Conservation (phyloP, 2,888 invertebrate genomes). For the Achlya flavicornis region DNA sequence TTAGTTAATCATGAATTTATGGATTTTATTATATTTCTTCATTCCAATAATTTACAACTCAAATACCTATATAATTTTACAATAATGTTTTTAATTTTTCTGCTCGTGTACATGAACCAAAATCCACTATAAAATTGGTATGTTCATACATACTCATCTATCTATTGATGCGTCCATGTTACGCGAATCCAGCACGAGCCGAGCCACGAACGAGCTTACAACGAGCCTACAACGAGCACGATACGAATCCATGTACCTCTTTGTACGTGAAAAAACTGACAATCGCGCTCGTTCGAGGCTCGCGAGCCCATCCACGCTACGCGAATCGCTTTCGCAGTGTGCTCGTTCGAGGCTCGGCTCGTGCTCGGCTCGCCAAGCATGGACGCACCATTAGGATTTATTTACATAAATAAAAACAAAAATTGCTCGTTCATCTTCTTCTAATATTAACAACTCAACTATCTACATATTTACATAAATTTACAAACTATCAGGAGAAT, state of each 20-base stretch:
- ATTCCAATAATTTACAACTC: not conserved
- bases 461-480: constrained; percentile 75
- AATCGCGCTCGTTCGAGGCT: no score
- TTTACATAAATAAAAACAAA: constrained; percentile 40
- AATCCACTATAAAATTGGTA: not conserved
- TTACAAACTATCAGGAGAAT: constrained; percentile 70
- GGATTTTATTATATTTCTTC: not conserved
- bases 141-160: not conserved
- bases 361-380: no score
- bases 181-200: no score
- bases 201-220: no score
- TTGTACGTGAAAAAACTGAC: no score
- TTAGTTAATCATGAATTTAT: not conserved
- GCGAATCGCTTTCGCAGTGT: no score
- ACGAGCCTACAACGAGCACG: no score
- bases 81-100: not conserved
- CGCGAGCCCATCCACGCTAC: no score
- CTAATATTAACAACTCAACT: constrained; percentile 67
- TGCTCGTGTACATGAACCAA: not conserved
- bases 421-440: constrained; percentile 57
- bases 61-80: not conserved
- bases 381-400: no score
- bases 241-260: no score
- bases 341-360: no score
- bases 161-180: no score